phyloP scores from a whole-genome alignment of 2,888 invertebrate species.

The Fragum fragum region DNA sequence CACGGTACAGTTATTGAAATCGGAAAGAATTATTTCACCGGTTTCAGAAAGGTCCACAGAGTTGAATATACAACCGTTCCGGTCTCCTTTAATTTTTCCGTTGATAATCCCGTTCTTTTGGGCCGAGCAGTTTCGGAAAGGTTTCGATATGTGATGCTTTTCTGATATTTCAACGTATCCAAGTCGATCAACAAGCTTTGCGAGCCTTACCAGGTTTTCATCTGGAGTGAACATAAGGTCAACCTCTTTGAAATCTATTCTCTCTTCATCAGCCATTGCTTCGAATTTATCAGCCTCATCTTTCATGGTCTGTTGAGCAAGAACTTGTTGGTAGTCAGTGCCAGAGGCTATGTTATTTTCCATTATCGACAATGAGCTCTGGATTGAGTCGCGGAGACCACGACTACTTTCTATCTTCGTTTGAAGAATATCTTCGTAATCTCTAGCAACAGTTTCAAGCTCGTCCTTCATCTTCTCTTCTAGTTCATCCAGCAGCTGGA shows the following conservation, averaged over 20 bases:
- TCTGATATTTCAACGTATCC: conserved; percentile 63
- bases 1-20: conserved; percentile 64
- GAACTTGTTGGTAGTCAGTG: conserved; percentile 58
- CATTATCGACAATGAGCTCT: conserved; percentile 52
- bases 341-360: conserved; percentile 48
- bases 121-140: conserved; percentile 61
- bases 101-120: conserved; percentile 65
- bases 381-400: conserved; percentile 59
- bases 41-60: conserved; percentile 62
- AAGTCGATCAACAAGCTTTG: conserved; percentile 58
- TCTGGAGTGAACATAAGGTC: conserved; percentile 62
- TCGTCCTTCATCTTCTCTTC: conserved; percentile 67
- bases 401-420: conserved; percentile 58
- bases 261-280: conserved; percentile 60
- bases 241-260: conserved; percentile 64
- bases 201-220: conserved; percentile 58
- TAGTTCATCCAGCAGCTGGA: conserved; percentile 61
- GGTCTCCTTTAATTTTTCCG: conserved; percentile 63
- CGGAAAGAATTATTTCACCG: conserved; percentile 63
- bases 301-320: conserved; percentile 54
- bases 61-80: conserved; percentile 64
- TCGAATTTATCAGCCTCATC: conserved; percentile 63
- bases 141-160: conserved; percentile 57
- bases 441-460: conserved; percentile 56
- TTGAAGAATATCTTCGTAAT: conserved; percentile 65